Percentiles rank a stretch among this genome's conserved stretches.
These are phyloP conservation scores for Chaenodraco wilsoni DNA, from an alignment of 2,797 vertebrate species.

Conservation along the genomic window DNA sequence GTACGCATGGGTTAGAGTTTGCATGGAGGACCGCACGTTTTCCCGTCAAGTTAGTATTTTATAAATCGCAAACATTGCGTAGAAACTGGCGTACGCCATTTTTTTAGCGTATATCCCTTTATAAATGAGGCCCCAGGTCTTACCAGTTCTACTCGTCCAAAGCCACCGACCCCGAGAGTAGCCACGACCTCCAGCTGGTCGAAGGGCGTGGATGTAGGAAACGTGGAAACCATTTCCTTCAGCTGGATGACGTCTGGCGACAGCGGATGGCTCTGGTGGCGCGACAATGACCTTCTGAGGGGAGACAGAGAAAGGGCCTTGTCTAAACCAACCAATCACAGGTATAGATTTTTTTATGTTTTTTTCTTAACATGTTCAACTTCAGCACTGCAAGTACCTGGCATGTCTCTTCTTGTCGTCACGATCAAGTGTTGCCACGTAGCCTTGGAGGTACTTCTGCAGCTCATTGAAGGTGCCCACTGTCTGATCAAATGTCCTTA, in stretches of 20 bases:
- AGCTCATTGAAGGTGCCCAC: conserved; percentile 95
- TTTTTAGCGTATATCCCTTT: no score
- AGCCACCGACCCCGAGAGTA: conserved; percentile 93
- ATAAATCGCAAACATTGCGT: no score
- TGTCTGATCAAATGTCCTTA: conserved; percentile 93
- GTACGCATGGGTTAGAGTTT: no score
- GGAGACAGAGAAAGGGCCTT: not conserved
- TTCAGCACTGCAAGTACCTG: conserved; percentile 79
- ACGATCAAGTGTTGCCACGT: conserved; percentile 88
- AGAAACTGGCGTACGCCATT: no score
- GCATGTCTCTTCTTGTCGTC: conserved; percentile 91
- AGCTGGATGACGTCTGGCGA: conserved; percentile 89
- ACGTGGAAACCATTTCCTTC: conserved; percentile 87
- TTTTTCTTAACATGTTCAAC: not conserved
- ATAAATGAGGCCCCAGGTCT: no score
- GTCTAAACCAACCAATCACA: not conserved
- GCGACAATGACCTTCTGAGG: conserved; percentile 84
- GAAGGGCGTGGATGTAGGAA: conserved; percentile 87
- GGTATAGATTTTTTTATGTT: not conserved
- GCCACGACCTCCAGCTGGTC: conserved; percentile 90
- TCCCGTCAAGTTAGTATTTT: no score
- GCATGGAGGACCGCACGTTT: no score
- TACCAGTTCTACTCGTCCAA: conserved; percentile 96
- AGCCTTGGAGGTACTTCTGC: conserved; percentile 92
- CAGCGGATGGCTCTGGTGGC: conserved; percentile 83